Percentiles rank a stretch among this genome's conserved stretches.
Conservation (phyloP, 1,140 invertebrate species). For the Eriosoma lanigerum region DNA sequence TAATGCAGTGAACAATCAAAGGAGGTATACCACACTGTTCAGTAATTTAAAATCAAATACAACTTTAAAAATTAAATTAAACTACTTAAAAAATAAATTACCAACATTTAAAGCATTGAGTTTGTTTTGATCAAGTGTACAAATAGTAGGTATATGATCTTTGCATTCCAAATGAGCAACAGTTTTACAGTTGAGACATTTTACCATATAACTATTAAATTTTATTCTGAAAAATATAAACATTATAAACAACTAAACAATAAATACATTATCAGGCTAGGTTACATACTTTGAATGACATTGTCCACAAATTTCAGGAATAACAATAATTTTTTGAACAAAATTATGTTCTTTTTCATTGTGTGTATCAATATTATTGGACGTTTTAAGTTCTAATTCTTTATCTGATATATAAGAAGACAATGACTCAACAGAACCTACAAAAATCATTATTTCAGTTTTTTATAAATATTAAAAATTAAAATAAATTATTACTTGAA, state of each 20-base stretch:
- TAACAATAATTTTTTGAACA: slow-evolving; percentile 34
- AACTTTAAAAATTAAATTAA: neutral
- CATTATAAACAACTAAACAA: too few species aligned
- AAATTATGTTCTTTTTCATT: slow-evolving; percentile 36
- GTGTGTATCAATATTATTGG: neutral
- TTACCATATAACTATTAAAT: slow-evolving; percentile 58
- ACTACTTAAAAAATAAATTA: neutral
- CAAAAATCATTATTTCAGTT: neutral
- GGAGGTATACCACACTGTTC: slow-evolving; percentile 71
- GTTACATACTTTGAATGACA: slow-evolving; percentile 29
- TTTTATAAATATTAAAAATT: neutral
- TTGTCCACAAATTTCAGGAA: slow-evolving; percentile 14
- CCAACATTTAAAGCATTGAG: slow-evolving; percentile 21
- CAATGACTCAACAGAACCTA: slow-evolving; percentile 26
- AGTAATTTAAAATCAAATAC: slow-evolving; percentile 13
- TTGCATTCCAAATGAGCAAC: slow-evolving; percentile 78
- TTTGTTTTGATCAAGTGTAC: slow-evolving; percentile 61
- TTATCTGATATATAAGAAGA: neutral
- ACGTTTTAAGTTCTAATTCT: neutral
- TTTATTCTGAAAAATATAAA: slow-evolving; percentile 27
- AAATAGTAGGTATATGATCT: slow-evolving; percentile 76
- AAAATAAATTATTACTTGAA: neutral
- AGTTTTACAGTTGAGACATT: slow-evolving; percentile 77
- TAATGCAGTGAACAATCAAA: slow-evolving; percentile 89
- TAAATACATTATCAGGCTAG: too few species aligned